Base-by-base conservation (phyloP, 2,888 invertebrate genomes). In the Tigriopus californicus region DNA sequence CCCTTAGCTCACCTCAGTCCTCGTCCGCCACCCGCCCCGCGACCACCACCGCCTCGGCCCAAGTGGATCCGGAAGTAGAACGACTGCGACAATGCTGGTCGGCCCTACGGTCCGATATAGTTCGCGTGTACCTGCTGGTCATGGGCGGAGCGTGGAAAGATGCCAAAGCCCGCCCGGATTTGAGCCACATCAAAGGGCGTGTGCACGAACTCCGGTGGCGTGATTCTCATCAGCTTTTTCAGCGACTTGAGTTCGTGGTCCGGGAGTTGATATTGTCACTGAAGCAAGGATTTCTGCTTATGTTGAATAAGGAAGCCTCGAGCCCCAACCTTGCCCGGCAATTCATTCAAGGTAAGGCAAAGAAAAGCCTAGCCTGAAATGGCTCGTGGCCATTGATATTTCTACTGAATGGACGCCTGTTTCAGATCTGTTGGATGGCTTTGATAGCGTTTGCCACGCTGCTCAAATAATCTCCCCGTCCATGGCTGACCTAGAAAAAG, bases 221-320 rank as follows among this genome's bases (percentile, higher is more conserved):
- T 49, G 79, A 82, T 71, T 77, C 80, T 41, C 79, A 80, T 68
- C 79, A 80, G 67, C 71, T 81, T 62, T 79, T 78, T 66, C 73
- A 79, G 67, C 75, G 79, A 66, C 69, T 81, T 63, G 78, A 80
- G 66, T 76, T 77, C 60, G 76, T 79, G 66, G 75, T 79, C 25
- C 75, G 78, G 65, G 79, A 80, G 67, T 79, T 79, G 70, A 78
- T 80, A 61, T 74, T 79, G 64, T 79, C 80, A 68, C 76, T 79
- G 64, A 79, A 79, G 67, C 76, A 78, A 66, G 73, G 73, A 62
- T 72, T 78, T 62, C 69, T 77, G 62, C 73, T 75, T 65, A 73
- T 76, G 64, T 66, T 77, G 46, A 72, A 74, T 47, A 66, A 67
- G 41, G 74, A 75, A 57, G 71, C 70, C 66, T 73, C 74, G 66